Evolutionary conservation across 1,140 invertebrate species (phyloP), one percentile per base, ranked within the genome.

Genomic region (Zaprionus lachaisei): DNA sequence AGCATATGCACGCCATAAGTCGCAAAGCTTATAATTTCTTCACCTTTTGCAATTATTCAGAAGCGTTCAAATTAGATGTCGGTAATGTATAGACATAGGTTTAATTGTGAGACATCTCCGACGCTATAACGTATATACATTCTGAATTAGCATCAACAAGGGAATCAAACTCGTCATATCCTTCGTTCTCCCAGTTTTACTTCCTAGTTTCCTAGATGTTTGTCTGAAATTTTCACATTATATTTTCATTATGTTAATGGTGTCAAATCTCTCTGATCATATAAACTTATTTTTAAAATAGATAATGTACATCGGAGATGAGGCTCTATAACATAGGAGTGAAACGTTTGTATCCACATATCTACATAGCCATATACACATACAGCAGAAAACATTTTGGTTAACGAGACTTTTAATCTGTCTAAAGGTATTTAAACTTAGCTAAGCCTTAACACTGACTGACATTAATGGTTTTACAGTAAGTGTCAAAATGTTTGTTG

Each of bases 401-500:
- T 90, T 84, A 92, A 92, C 79, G 78, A 86, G 90, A 92, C 90
- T 92, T 92, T 92, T 92, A 92, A 92, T 91, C 91, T 92, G 91
- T 92, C 91, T 73, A 92, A 83, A 92, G 91, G 91, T 92, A 92
- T 92, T 92, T 92, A 92, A 92, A 92, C 75, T 91, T 91, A 73
- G 76, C 83, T 84, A 85, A 91, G 83, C 84, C 89, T 91, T 77
- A 91, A 89, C 89, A 77, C 83, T 85, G 89, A 85, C 89, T 91
- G 89, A 91, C 89, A 89, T 85, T 91, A 91, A 91, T 91, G 89
- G 89, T 91, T 91, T 91, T 83, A 82, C 80, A 85, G 89, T 80
- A 91, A 91, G 89, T 91, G 89, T 91, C 89, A 89, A 89, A 91
- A 91, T 91, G 89, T 91, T 91, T 91, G 89, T 85, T 91, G 76